Percentiles rank a stretch among this genome's conserved stretches.
These are phyloP conservation scores for Orussus abietinus DNA, from an alignment of 1,140 invertebrate species.

Conservation along the genomic window DNA sequence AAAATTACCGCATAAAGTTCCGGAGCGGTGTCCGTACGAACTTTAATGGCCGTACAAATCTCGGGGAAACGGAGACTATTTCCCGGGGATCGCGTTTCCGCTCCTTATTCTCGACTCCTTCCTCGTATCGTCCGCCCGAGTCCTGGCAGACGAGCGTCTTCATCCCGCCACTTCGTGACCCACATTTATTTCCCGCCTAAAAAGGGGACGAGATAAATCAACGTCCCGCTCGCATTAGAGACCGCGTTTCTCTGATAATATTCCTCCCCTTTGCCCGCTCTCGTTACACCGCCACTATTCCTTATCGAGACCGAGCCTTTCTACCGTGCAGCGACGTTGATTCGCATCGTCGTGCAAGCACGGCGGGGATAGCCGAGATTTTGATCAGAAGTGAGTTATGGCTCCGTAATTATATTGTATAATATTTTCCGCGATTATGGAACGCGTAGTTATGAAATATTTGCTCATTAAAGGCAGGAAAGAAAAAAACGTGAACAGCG, in stretches of 20 bases:
- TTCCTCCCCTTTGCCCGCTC: neutral
- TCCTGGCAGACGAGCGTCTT: too few species aligned
- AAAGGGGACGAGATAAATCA: conserved; percentile 17
- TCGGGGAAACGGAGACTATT: conserved; percentile 29
- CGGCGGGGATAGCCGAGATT: too few species aligned
- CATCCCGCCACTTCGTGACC: neutral
- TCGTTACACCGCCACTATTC: conserved; percentile 8
- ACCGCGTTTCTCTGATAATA: neutral
- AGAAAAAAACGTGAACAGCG: too few species aligned
- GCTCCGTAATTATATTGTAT: neutral
- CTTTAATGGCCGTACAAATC: conserved; percentile 35
- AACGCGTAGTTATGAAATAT: too few species aligned
- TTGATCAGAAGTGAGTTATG: neutral
- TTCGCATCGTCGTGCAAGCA: too few species aligned
- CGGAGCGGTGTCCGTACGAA: conserved; percentile 14
- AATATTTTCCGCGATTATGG: too few species aligned
- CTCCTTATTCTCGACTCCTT: too few species aligned
- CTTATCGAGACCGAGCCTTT: conserved; percentile 2
- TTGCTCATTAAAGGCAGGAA: too few species aligned
- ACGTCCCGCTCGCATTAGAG: conserved; percentile 19
- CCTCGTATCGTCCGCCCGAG: conserved; percentile 3
- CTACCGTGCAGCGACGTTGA: too few species aligned
- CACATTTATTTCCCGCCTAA: conserved; percentile 5
- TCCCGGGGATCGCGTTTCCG: conserved; percentile 18
- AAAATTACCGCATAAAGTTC: conserved; percentile 22